A percentile compares a stretch with the other conserved stretches of the same genome.
These are phyloP conservation scores for Cirrhinus molitorella DNA, from an alignment of 2,797 vertebrate species.

Conservation along the genomic window DNA sequence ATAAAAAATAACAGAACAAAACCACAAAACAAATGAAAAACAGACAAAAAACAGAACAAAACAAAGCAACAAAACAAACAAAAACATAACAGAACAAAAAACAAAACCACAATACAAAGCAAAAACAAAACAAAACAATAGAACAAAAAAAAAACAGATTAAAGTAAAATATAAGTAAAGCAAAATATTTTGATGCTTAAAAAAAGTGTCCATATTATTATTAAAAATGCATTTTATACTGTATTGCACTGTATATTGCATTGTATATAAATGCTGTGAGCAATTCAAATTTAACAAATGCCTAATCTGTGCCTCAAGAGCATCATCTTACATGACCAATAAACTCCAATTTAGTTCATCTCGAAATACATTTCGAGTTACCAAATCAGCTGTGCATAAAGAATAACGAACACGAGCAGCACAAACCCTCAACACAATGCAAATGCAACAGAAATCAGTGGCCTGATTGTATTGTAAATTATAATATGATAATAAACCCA, in stretches of 20 bases:
- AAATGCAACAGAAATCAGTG: neutral
- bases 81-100: no score
- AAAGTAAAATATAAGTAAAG: no score
- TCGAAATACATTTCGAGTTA: neutral
- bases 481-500: neutral
- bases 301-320: neutral
- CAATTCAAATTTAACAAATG: neutral
- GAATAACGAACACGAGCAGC: neutral
- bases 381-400: neutral
- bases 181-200: no score
- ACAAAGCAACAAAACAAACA: no score
- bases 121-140: neutral
- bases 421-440: neutral
- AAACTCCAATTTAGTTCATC: neutral
- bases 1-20: no score
- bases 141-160: no score
- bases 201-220: neutral
- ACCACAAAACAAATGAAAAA: no score
- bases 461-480: neutral
- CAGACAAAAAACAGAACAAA: neutral
- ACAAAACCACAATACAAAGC: no score
- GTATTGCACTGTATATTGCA: neutral
- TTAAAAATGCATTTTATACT: no score
- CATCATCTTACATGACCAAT: neutral
- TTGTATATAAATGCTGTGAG: neutral